Percentiles rank a stretch among this genome's conserved stretches.
Conservation (phyloP, 2,797 vertebrate genomes). For the Urosaurus nigricauda region DNA sequence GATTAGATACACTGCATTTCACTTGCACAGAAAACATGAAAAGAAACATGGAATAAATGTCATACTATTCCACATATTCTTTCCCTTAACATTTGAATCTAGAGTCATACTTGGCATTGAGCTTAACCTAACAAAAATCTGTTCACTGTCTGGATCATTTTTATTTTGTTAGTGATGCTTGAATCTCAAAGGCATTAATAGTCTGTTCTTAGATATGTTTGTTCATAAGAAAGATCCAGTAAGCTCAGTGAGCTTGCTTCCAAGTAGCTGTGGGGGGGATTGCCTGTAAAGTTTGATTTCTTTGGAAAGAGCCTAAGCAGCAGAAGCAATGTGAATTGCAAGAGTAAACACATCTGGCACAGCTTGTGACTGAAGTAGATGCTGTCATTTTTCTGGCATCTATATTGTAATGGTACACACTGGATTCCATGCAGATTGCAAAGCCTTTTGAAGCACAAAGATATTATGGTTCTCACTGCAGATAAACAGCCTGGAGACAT, state of each 20-base stretch:
- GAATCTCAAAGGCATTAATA: conserved; percentile 4
- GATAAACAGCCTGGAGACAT: background rate
- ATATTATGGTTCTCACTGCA: conserved; percentile 16
- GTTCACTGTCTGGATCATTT: background rate
- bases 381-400: conserved; percentile 48
- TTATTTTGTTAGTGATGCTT: background rate
- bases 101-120: background rate
- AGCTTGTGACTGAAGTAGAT: background rate
- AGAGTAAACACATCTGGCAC: background rate
- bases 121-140: background rate
- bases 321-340: background rate
- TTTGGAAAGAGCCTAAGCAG: background rate
- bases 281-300: background rate
- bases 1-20: background rate
- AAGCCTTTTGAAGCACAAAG: conserved; percentile 17
- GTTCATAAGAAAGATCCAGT: background rate
- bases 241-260: background rate
- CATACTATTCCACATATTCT: background rate
- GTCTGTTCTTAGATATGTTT: background rate
- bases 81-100: background rate
- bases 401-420: conserved; percentile 23
- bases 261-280: conserved; percentile 5
- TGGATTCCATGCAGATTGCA: conserved; percentile 43
- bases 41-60: background rate
- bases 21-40: background rate